Evolutionary conservation across 35 echinoderm and acorn worm species (phyloP).

Genomic region (Ophiothrix spiculata): DNA sequence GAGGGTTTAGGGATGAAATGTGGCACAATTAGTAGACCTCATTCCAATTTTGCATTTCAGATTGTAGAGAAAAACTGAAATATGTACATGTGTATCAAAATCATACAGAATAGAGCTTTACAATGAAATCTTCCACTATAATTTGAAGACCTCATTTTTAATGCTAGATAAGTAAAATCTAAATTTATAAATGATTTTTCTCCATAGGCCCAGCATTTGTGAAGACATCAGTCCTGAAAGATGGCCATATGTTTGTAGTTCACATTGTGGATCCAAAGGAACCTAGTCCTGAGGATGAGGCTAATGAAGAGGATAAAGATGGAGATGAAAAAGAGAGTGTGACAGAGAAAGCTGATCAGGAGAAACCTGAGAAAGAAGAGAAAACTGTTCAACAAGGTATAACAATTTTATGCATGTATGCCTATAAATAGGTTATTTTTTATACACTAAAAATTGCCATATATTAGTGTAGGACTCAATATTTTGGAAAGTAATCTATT

Average conservation of each 20-base stretch:
- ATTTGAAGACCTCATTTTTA: too few species aligned
- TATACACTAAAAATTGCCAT: neutral
- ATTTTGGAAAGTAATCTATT: neutral
- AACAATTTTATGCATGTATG: too few species aligned
- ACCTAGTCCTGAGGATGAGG: neutral
- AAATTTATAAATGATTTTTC: neutral
- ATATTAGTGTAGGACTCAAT: neutral
- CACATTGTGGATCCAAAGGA: conserved; percentile 79
- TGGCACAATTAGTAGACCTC: too few species aligned
- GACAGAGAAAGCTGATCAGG: conserved; percentile 58
- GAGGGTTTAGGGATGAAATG: too few species aligned
- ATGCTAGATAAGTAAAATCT: neutral
- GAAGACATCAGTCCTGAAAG: conserved; percentile 81
- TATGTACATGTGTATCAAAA: too few species aligned
- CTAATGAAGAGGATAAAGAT: conserved; percentile 24
- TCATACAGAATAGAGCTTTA: too few species aligned
- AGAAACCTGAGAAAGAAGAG: conserved; percentile 68
- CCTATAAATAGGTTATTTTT: neutral
- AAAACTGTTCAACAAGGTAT: neutral
- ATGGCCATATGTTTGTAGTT: conserved; percentile 81
- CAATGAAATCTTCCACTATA: too few species aligned
- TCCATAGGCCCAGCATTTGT: conserved; percentile 70
- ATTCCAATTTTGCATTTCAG: too few species aligned
- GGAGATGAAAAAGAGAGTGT: conserved; percentile 35
- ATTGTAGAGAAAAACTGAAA: too few species aligned